Conservation (phyloP, 2,888 invertebrate species). For the Bembecia ichneumoniformis region DNA sequence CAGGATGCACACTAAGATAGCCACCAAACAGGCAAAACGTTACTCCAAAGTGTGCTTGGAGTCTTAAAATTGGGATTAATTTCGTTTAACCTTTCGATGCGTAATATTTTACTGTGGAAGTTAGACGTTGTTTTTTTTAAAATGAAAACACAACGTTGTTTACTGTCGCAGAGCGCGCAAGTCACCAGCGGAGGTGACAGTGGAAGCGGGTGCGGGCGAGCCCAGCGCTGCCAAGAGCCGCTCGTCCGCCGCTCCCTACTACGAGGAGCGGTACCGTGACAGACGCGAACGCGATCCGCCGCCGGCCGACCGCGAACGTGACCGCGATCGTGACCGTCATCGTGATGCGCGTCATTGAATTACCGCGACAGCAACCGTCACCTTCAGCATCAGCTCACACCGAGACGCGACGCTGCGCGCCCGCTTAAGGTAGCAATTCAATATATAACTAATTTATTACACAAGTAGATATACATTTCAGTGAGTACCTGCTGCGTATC, state of each 20-base stretch:
- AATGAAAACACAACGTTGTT: too few relatives aligned
- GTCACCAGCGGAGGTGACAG: slow-evolving; percentile 70
- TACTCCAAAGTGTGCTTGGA: too few relatives aligned
- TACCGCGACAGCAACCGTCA: neutral
- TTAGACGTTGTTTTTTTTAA: too few relatives aligned
- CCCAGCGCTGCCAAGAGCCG: slow-evolving; percentile 69
- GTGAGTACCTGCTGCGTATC: too few relatives aligned
- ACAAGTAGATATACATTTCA: neutral
- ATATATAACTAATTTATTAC: too few relatives aligned
- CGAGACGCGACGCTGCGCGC: too few relatives aligned
- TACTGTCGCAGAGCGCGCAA: slow-evolving; percentile 64
- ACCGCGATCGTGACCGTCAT: slow-evolving; percentile 49
- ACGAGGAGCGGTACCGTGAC: slow-evolving; percentile 88
- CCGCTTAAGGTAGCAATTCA: neutral
- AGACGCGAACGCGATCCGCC: slow-evolving; percentile 74
- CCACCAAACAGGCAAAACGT: too few relatives aligned
- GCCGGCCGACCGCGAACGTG: slow-evolving; percentile 74
- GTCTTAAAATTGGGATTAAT: too few relatives aligned
- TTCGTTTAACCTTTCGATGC: too few relatives aligned
- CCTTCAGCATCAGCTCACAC: neutral
- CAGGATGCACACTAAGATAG: too few relatives aligned
- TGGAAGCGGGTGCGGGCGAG: slow-evolving; percentile 61
- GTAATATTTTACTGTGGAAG: too few relatives aligned
- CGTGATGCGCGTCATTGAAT: slow-evolving; percentile 36
- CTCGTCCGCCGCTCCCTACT: slow-evolving; percentile 76